phyloP scores from a whole-genome alignment of 2,113 vertebrate genomes.

The Platichthys stellatus region DNA sequence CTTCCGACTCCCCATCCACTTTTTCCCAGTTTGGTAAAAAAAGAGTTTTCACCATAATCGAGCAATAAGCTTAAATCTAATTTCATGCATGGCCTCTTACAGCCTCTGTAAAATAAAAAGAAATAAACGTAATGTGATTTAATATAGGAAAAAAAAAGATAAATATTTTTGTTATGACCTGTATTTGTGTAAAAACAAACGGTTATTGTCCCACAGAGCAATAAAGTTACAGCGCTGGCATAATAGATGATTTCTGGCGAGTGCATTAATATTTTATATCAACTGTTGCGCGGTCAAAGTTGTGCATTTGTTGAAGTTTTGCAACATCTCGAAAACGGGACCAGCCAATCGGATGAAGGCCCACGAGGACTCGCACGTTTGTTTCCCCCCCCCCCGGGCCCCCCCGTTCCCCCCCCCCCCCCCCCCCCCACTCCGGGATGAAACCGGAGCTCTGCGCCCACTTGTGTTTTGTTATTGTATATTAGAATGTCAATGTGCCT shows the following conservation, averaged over 20 bases:
- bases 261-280: slow-evolving; percentile 66
- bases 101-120: slow-evolving; percentile 48
- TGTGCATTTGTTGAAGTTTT: slow-evolving; percentile 62
- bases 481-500: slow-evolving; percentile 56
- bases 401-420: no score
- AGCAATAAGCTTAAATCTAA: slow-evolving; percentile 34
- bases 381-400: no score
- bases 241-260: slow-evolving; percentile 45
- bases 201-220: slow-evolving; percentile 26
- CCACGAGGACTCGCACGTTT: background rate
- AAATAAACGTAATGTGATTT: slow-evolving; percentile 30
- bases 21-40: background rate
- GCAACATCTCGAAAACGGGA: slow-evolving; percentile 58
- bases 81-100: slow-evolving; percentile 34
- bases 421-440: background rate
- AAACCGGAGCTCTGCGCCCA: slow-evolving; percentile 35
- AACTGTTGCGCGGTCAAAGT: slow-evolving; percentile 62
- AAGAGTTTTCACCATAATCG: slow-evolving; percentile 20
- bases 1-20: background rate
- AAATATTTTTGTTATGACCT: slow-evolving; percentile 51
- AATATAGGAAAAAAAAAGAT: slow-evolving; percentile 34
- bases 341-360: slow-evolving; percentile 46
- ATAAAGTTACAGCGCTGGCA: slow-evolving; percentile 44
- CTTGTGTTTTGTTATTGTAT: slow-evolving; percentile 50
- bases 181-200: slow-evolving; percentile 38